Percentiles rank a stretch among this genome's conserved stretches.
Evolutionary conservation across 92 coral and sea anemone species (phyloP).

Genomic region (Virgularia gustaviana): DNA sequence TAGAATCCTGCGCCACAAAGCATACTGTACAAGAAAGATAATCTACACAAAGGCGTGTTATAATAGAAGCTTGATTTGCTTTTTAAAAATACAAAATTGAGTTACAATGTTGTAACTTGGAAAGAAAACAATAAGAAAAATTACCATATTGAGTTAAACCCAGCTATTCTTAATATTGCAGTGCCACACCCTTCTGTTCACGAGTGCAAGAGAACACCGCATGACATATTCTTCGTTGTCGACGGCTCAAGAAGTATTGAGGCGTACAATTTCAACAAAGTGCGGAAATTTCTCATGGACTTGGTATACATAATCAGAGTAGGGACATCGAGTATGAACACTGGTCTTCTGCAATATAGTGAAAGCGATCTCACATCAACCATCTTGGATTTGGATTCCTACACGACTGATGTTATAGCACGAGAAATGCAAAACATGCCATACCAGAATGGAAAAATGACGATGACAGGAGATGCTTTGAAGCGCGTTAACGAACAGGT

Average conservation of each 20-base stretch:
- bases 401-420: background rate
- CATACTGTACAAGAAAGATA: no score
- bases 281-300: constrained; percentile 26
- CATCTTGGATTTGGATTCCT: constrained; percentile 1
- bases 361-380: background rate
- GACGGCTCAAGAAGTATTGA: constrained; percentile 27
- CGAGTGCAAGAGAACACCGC: constrained; percentile 12
- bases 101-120: no score
- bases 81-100: no score
- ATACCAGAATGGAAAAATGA: constrained; percentile 16
- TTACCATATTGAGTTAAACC: no score
- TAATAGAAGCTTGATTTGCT: no score
- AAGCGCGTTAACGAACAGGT: constrained; percentile 26
- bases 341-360: constrained; percentile 27
- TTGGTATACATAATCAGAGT: constrained; percentile 2
- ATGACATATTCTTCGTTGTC: constrained; percentile 23
- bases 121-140: no score
- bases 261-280: constrained; percentile 1
- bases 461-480: constrained; percentile 31
- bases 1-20: no score
- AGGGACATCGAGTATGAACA: constrained; percentile 6
- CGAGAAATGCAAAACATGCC: background rate
- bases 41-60: no score
- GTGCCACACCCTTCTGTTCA: background rate
- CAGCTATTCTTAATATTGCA: no score